These are phyloP conservation scores for Lophotis ruficrista DNA, from an alignment of 2,113 vertebrate genomes.

Conservation along the genomic window DNA sequence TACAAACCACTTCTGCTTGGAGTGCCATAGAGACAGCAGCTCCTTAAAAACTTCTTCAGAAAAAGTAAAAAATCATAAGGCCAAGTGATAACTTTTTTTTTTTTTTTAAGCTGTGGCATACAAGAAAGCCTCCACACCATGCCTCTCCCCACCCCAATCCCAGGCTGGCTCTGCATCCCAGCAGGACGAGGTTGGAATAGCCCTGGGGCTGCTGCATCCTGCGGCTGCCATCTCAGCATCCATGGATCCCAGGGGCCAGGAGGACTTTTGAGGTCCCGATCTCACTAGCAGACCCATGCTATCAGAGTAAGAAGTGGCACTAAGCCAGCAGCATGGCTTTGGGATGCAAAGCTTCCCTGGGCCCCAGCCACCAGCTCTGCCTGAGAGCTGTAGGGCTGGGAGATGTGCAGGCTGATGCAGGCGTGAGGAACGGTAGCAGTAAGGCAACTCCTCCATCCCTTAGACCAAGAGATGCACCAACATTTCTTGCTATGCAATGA, in stretches of 20 bases:
- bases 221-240: not conserved
- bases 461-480: not conserved
- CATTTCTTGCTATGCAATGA: not conserved
- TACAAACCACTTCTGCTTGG: not conserved
- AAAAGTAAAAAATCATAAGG: not conserved
- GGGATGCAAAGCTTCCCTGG: not conserved
- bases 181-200: not conserved
- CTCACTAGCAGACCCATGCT: not conserved
- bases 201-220: not conserved
- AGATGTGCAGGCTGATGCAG: fast-evolving
- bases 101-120: not conserved
- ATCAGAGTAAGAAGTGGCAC: not conserved
- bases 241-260: not conserved
- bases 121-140: not conserved
- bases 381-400: fast-evolving
- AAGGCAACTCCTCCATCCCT: not conserved
- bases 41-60: not conserved
- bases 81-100: not conserved
- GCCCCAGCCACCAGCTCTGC: not conserved
- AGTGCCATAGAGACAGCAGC: not conserved
- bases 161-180: not conserved
- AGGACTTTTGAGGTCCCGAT: not conserved
- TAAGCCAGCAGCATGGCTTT: not conserved
- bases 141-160: not conserved
- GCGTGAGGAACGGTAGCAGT: not conserved